phyloP scores from a whole-genome alignment of 2,888 invertebrate genomes.

The Lobophora halterata region DNA sequence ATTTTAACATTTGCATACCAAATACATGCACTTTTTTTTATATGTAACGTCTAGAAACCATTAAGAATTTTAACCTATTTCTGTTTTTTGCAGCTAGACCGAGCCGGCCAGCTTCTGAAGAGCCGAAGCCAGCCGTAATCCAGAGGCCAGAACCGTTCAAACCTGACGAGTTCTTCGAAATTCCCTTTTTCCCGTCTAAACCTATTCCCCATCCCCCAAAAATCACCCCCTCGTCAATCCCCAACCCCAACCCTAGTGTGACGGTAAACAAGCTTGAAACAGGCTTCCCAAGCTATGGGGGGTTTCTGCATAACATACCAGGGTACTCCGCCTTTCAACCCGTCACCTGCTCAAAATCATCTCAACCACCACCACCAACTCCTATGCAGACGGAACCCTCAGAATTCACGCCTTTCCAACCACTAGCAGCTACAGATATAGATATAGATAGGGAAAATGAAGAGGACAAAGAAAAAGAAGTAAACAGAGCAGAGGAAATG shows the following conservation, averaged over 20 bases:
- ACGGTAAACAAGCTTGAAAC: slow-evolving; percentile 59
- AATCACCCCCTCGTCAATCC: slow-evolving; percentile 75
- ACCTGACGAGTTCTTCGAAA: slow-evolving; percentile 48
- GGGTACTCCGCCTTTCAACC: slow-evolving; percentile 75
- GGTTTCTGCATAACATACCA: slow-evolving; percentile 68
- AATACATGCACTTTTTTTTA: too few species aligned
- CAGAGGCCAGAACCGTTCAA: slow-evolving; percentile 53
- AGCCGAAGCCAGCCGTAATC: slow-evolving; percentile 44
- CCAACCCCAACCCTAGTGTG: slow-evolving; percentile 70
- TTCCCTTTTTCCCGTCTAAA: slow-evolving; percentile 55
- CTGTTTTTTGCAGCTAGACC: slow-evolving; percentile 33
- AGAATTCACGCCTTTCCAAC: slow-evolving; percentile 43
- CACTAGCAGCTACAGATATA: too few species aligned
- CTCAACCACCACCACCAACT: slow-evolving; percentile 43
- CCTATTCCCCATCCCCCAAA: slow-evolving; percentile 63
- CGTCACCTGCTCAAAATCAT: slow-evolving; percentile 53
- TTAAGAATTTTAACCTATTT: slow-evolving; percentile 12
- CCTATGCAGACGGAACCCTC: slow-evolving; percentile 37
- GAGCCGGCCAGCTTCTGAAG: slow-evolving; percentile 35
- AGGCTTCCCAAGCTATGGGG: slow-evolving; percentile 60
- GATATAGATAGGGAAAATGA: slow-evolving; percentile 22
- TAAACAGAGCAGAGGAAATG: too few species aligned
- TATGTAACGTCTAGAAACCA: neutral
- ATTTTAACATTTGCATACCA: slow-evolving; percentile 12
- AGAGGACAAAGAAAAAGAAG: slow-evolving; percentile 32